Percentiles rank a stretch among this genome's conserved stretches.
These are phyloP conservation scores for Orientallactaga sibirica DNA, from an alignment of 2,797 vertebrate genomes.

Conservation along the genomic window DNA sequence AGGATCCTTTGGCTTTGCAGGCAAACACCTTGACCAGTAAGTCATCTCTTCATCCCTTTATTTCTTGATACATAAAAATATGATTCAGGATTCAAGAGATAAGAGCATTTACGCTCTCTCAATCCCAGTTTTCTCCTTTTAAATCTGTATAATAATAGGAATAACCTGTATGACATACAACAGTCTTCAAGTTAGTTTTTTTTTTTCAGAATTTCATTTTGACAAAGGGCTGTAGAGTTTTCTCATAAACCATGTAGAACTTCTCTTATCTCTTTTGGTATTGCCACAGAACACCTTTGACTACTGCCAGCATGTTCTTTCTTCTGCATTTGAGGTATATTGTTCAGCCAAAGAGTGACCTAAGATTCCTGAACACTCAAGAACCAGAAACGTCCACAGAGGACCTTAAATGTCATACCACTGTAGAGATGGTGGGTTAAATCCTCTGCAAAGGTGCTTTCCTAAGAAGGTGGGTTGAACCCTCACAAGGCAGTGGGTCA, in stretches of 20 bases:
- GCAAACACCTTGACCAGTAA: no score
- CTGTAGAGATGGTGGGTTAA: not conserved
- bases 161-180: not conserved
- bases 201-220: not conserved
- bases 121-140: not conserved
- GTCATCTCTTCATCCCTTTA: not conserved
- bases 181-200: not conserved
- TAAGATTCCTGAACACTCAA: not conserved
- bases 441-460: no score
- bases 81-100: not conserved
- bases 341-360: not conserved
- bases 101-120: not conserved
- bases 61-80: not conserved
- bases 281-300: not conserved
- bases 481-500: not conserved
- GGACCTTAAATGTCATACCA: not conserved
- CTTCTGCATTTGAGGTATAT: conserved; percentile 5
- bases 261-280: not conserved
- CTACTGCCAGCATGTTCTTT: not conserved
- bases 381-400: not conserved
- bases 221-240: not conserved
- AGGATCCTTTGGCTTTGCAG: no score
- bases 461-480: no score
- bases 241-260: not conserved
- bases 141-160: conserved; percentile 1